Evolutionary conservation across 2,797 vertebrate genomes (phyloP).

Genomic region (Botia kubotai): DNA sequence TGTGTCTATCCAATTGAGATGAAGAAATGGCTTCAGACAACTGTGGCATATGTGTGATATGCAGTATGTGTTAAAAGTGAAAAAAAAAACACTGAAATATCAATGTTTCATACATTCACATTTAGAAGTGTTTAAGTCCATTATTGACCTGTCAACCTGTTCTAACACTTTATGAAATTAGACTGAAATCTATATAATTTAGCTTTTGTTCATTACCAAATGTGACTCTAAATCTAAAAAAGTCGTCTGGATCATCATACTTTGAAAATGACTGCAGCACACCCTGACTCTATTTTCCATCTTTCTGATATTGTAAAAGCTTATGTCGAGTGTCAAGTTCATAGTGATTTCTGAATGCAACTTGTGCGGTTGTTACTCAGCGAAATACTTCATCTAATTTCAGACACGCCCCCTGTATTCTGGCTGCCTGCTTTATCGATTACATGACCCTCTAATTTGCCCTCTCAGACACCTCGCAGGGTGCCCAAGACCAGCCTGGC

Average conservation of each 20-base stretch:
- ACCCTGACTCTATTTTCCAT: not conserved
- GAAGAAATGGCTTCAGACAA: constrained; percentile 19
- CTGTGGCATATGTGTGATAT: constrained; percentile 22
- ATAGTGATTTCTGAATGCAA: constrained; percentile 47
- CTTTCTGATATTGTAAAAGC: constrained; percentile 19
- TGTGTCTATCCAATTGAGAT: constrained; percentile 49
- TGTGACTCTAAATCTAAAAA: constrained; percentile 18
- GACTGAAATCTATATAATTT: not conserved
- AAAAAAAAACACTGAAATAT: not conserved
- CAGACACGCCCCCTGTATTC: constrained; percentile 22
- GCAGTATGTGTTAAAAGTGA: not conserved
- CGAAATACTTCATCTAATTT: constrained; percentile 42
- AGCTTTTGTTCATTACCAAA: constrained; percentile 12
- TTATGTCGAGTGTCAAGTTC: constrained; percentile 23
- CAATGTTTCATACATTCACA: not conserved
- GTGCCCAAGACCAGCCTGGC: constrained; percentile 6
- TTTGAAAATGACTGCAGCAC: not conserved
- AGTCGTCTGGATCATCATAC: not conserved
- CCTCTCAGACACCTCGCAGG: constrained; percentile 44
- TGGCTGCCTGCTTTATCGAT: constrained; percentile 47
- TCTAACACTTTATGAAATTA: not conserved
- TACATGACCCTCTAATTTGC: constrained; percentile 26
- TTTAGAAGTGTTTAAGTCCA: not conserved
- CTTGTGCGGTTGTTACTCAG: constrained; percentile 43
- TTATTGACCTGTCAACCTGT: constrained; percentile 8